Base-by-base conservation (phyloP, 2,888 invertebrate species). In the Drosophila pullipes region DNA sequence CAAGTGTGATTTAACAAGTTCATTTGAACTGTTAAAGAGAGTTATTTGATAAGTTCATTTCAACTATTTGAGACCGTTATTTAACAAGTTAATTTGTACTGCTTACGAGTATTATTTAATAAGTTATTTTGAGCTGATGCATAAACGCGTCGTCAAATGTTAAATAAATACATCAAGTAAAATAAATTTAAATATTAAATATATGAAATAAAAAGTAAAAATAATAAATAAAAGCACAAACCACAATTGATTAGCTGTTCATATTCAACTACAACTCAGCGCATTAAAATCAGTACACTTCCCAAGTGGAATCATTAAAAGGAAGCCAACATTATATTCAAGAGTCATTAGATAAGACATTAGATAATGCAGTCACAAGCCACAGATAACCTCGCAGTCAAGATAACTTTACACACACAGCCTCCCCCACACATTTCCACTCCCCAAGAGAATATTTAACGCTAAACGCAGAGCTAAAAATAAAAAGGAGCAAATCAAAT, bases 401-500 rank as follows among this genome's bases (percentile, higher is more conserved):
- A 69, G 67, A 67, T 58, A 52, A 30, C 35, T 52, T 37, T 1
- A 52, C 16, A 16, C 41, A 13, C 28, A 35, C 47, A 28, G 37
- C 7, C 16, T 1, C 22, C 35, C 39, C 60, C 50, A 30, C n/a
- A 41, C 4, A 31, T 31, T 11, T 0, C 22, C 30, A 18, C 37
- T 1, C 28, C 35, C 33, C 60, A 50, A 57, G 10, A 53, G 54
- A 54, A 55, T 75, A 60, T 69, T 76, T 59, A 74, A 69, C 58
- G 74, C 64, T 69, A 76, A 70, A 62, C 30, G 64, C 64, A 53
- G 63, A 63, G 74, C 83, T 86, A 86, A 83, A 86, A 85, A 86
- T 86, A 57, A 81, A 82, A 71, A 74, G 78, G 81, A 82, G 81
- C 83, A 88, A 88, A 83, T 88, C 85, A 86, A 86, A 86, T 88